phyloP scores from a whole-genome alignment of 2,113 vertebrate species.

The Pterophyllum scalare region DNA sequence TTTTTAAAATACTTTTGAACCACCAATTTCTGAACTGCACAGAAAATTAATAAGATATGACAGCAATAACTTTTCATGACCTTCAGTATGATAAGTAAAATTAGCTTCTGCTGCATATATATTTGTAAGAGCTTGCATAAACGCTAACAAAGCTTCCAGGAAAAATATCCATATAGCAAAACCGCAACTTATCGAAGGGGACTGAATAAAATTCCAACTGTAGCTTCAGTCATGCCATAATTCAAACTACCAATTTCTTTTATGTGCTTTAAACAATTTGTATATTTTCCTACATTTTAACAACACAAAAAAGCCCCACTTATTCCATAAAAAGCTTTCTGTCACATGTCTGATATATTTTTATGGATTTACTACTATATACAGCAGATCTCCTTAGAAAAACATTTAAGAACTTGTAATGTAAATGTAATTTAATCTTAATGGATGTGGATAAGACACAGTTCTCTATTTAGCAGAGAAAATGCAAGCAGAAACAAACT shows the following conservation, averaged over 20 bases:
- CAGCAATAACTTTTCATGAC: conserved; percentile 6
- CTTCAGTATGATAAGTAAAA: conserved; percentile 22
- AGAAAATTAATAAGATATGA: neutral
- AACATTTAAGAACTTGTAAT: conserved; percentile 38
- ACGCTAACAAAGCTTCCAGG: conserved; percentile 12
- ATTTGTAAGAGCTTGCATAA: conserved; percentile 5
- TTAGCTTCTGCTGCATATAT: neutral
- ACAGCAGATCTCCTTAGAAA: neutral
- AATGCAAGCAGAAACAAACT: conserved; percentile 24
- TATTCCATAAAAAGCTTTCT: neutral
- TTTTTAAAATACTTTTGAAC: neutral
- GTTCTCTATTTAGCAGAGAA: conserved; percentile 21
- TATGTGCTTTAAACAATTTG: neutral
- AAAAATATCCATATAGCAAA: conserved; percentile 9
- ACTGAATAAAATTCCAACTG: conserved; percentile 2
- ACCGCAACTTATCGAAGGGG: neutral
- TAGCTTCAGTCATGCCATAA: neutral
- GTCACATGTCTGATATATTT: conserved; percentile 13
- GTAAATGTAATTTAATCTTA: conserved; percentile 9
- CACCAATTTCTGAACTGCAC: neutral
- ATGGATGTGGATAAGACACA: conserved; percentile 6
- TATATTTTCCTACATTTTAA: neutral
- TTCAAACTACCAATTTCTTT: neutral
- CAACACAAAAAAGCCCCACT: neutral
- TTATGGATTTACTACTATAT: conserved; percentile 11